Evolutionary conservation across 2,797 vertebrate genomes (phyloP).

Genomic region (Mormyrus hasselquistii): DNA sequence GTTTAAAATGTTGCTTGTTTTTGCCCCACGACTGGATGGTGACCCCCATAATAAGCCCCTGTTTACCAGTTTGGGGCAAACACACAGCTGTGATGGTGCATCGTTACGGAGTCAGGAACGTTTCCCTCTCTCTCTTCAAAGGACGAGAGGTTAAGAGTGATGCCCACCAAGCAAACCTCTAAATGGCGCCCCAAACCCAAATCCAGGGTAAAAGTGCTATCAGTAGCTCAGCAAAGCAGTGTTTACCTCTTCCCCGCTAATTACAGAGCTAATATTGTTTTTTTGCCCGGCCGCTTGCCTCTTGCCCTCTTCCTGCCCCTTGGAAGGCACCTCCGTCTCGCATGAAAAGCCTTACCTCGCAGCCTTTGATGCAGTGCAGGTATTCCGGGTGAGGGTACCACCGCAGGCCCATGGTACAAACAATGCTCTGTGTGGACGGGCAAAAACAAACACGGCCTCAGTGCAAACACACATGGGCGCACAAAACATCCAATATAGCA

Average conservation of each 20-base stretch:
- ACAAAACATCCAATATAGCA: slow-evolving; percentile 5
- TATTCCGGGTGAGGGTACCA: slow-evolving; percentile 89
- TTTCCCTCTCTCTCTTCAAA: not conserved
- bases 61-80: not conserved
- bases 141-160: not conserved
- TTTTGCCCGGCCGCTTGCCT: not conserved
- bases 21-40: not conserved
- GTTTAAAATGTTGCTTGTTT: not conserved
- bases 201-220: not conserved
- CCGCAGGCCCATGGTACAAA: slow-evolving; percentile 88
- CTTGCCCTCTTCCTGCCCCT: not conserved
- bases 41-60: not conserved
- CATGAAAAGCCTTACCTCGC: slow-evolving; percentile 73
- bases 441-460: slow-evolving; percentile 22
- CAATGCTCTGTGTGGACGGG: slow-evolving; percentile 68
- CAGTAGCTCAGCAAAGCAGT: not conserved
- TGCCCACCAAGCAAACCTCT: not conserved
- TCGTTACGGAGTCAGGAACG: not conserved
- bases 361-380: slow-evolving; percentile 93
- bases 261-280: slow-evolving; percentile 20
- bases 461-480: slow-evolving; percentile 6
- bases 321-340: not conserved
- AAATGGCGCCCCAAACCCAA: not conserved
- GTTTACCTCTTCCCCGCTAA: slow-evolving; percentile 7
- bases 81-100: not conserved